A percentile compares a stretch with the other conserved stretches of the same genome.
Evolutionary conservation across 2,113 vertebrate species (phyloP).

Genomic region (Herpailurus yagouaroundi): DNA sequence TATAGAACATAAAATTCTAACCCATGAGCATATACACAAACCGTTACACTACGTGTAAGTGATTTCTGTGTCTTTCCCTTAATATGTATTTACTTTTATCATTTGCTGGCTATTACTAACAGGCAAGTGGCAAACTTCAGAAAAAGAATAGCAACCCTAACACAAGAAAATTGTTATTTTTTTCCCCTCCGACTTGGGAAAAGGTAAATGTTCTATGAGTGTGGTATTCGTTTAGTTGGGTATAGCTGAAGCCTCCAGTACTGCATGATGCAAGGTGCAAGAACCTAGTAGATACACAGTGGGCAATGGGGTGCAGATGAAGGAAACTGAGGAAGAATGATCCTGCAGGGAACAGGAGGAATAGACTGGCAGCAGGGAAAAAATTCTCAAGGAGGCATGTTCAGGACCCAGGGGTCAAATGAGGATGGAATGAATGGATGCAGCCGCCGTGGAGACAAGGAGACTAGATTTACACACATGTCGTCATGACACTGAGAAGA

Average conservation of each 20-base stretch:
- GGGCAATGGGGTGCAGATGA: neutral
- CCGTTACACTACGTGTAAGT: neutral
- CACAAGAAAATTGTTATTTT: neutral
- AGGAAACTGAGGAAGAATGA: neutral
- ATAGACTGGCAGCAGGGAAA: neutral
- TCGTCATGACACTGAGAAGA: neutral
- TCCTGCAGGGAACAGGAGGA: neutral
- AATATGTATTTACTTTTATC: neutral
- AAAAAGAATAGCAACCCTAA: neutral
- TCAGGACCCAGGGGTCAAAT: neutral
- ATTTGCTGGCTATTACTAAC: neutral
- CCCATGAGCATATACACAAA: neutral
- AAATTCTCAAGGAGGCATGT: neutral
- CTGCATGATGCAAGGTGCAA: neutral
- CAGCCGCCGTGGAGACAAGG: neutral
- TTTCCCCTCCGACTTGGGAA: neutral
- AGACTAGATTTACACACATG: neutral
- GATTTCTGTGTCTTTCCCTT: neutral
- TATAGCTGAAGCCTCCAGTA: neutral
- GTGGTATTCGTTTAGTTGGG: neutral
- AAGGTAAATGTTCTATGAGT: neutral
- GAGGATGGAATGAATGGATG: neutral
- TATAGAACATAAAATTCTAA: neutral
- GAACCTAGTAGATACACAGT: neutral
- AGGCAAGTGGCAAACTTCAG: neutral